phyloP scores from a whole-genome alignment of 2,797 vertebrate species.

The Alfaro cultratus region DNA sequence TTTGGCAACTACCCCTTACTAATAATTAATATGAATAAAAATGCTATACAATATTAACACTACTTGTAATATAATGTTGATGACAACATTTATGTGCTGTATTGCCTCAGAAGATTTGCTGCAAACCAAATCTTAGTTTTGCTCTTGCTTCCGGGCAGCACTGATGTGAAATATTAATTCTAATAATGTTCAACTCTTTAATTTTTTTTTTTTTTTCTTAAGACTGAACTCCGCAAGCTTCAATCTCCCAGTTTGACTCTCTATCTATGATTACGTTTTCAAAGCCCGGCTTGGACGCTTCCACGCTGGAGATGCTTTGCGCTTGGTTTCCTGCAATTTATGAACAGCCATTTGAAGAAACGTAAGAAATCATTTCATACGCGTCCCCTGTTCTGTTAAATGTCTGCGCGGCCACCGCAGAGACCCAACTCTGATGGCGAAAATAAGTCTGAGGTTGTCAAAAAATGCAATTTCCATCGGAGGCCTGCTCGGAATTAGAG shows the following conservation, averaged over 20 bases:
- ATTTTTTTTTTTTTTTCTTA: neutral
- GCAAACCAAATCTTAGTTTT: constrained; percentile 5
- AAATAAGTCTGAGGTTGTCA: constrained; percentile 49
- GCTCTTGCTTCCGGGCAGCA: constrained; percentile 11
- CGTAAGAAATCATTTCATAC: constrained; percentile 13
- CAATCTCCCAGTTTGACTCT: neutral
- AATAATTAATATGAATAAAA: neutral
- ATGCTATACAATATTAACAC: neutral
- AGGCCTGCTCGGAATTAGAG: constrained; percentile 46
- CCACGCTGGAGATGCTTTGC: neutral
- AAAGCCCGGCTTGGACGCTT: neutral
- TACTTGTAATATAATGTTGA: neutral
- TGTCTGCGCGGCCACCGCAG: constrained; percentile 3
- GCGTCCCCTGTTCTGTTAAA: constrained; percentile 31
- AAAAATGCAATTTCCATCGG: constrained; percentile 48
- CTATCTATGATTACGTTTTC: neutral
- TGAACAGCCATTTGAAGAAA: constrained; percentile 19
- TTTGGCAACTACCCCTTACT: neutral
- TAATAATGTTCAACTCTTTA: neutral
- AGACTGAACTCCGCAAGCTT: neutral
- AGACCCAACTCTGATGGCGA: constrained; percentile 28
- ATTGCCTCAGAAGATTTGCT: neutral
- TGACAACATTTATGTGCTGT: neutral
- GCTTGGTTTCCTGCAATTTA: constrained; percentile 22
- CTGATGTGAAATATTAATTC: constrained; percentile 13